Conservation (phyloP, 2,888 invertebrate species). For the Parasteatoda lunata region DNA sequence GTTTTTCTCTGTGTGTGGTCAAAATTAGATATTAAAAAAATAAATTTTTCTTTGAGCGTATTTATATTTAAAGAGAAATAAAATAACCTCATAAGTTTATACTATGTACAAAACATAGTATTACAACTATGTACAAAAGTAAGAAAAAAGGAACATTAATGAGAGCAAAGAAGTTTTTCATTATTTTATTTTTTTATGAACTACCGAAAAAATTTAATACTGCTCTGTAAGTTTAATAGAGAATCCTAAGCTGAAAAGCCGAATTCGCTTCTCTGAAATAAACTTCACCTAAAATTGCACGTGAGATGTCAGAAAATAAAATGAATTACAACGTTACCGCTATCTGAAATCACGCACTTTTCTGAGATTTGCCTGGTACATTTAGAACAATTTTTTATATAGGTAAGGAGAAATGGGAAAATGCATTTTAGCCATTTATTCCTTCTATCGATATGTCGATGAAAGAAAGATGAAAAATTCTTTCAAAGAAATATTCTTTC, state of each 20-base stretch:
- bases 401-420: background rate
- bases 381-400: background rate
- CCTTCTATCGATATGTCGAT: constrained; percentile 15
- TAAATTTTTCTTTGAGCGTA: no score
- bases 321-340: background rate
- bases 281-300: background rate
- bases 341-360: background rate
- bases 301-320: background rate
- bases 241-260: background rate
- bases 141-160: no score
- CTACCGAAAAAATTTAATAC: background rate
- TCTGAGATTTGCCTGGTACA: background rate
- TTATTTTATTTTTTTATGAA: no score
- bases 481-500: background rate
- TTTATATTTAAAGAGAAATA: no score
- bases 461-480: constrained; percentile 2
- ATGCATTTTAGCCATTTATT: constrained; percentile 49
- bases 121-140: no score
- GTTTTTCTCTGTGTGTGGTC: no score
- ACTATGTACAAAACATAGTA: no score
- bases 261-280: background rate
- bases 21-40: no score
- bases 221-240: background rate
- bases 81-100: no score
- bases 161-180: no score